Evolutionary conservation across 2,888 invertebrate genomes (phyloP), one percentile per base, ranked within the genome.

Genomic region (Sthenelais limicola): DNA sequence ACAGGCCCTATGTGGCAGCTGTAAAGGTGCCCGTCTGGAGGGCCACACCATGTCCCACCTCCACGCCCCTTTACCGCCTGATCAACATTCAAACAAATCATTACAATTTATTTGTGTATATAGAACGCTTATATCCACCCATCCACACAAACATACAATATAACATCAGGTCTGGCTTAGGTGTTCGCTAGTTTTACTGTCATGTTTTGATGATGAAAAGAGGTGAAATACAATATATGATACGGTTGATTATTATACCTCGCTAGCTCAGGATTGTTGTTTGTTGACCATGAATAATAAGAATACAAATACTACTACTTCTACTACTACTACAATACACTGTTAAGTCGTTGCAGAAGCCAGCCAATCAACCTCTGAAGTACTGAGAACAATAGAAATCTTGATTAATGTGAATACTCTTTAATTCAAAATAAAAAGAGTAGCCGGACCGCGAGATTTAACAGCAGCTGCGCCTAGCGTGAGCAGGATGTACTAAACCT

Each of bases 221-320:
- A n/a, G n/a, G n/a, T n/a, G n/a, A n/a, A n/a, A n/a, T 7, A 28
- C 54, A 26, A 54, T 26, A 54, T 26, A 38, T 38, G 43, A 43
- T 43, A 43, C 43, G 18, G n/a, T 18, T 12, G 43, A 12, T 43
- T 9, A 62, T 62, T 35, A 62, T 62, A 62, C 62, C 62, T 62
- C 62, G 62, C 62, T 62, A 62, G 62, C 62, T 62, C 62, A 62
- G 62, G 62, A 62, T 62, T 62, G 62, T 62, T 62, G 62, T 62
- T 62, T 62, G 62, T 62, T 62, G 62, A 62, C 62, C 62, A 62
- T 62, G 18, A n/a, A n/a, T 33, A 15, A 28, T 18, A 56, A 9
- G 33, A 56, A 26, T 30, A 3, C 18, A 33, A 35, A 35, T 38
- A 43, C 43, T 9, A 43, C 43, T 43, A 43, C 43, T 9, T 12